Conservation (phyloP, 2,888 invertebrate genomes). For the Anarsia innoxiella region DNA sequence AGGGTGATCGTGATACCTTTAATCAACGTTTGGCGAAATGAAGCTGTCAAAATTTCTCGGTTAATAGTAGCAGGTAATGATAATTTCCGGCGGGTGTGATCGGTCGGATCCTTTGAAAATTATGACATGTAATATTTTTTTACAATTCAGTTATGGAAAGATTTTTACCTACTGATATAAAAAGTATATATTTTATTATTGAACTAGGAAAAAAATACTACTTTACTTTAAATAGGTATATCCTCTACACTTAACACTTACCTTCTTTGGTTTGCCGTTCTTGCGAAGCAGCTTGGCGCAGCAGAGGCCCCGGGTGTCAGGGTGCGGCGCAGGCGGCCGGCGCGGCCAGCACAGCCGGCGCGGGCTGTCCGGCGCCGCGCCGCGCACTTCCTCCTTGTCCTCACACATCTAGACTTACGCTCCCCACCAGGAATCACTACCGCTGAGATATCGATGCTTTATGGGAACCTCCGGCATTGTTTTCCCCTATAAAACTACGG, state of each 20-base stretch:
- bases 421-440: conserved; percentile 57
- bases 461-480: conserved; percentile 66
- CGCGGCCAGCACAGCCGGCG: conserved; percentile 60
- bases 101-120: no score
- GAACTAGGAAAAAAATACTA: no score
- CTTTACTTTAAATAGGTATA: no score
- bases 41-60: background rate
- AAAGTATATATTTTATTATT: no score
- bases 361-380: conserved; percentile 54
- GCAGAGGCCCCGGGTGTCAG: conserved; percentile 86
- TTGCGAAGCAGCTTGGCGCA: conserved; percentile 87
- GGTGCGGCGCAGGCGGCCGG: conserved; percentile 65
- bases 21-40: conserved; percentile 2
- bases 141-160: no score
- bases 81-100: no score
- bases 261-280: conserved; percentile 89
- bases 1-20: conserved; percentile 29
- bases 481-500: conserved; percentile 50
- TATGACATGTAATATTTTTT: no score
- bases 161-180: no score
- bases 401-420: conserved; percentile 61
- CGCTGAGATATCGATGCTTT: conserved; percentile 65
- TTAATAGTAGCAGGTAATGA: no score
- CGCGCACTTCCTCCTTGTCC: conserved; percentile 64
- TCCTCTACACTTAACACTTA: no score